These are phyloP conservation scores for Nerophis lumbriciformis DNA, from an alignment of 2,113 vertebrate species.

Conservation along the genomic window DNA sequence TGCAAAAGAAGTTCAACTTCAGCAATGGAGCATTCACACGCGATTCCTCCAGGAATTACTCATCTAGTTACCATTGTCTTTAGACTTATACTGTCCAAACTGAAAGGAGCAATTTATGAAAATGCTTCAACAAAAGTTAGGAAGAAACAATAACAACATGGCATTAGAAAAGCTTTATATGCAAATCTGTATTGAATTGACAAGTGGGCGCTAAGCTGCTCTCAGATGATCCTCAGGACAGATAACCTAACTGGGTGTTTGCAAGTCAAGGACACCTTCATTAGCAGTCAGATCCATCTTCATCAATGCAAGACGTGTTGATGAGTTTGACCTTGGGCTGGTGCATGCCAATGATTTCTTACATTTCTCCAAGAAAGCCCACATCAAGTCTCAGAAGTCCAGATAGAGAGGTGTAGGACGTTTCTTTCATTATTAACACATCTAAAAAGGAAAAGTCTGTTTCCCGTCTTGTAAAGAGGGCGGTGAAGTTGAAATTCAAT, in stretches of 20 bases:
- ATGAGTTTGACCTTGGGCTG: conserved; percentile 63
- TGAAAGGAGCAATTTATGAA: conserved; percentile 60
- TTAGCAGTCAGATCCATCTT: conserved; percentile 51
- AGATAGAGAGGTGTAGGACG: conserved; percentile 31
- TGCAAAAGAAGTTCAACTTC: too few species aligned
- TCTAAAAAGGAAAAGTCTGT: conserved; percentile 60
- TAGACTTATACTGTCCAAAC: neutral
- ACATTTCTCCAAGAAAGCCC: conserved; percentile 46
- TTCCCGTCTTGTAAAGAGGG: conserved; percentile 32
- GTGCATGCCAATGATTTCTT: conserved; percentile 47
- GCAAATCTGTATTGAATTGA: conserved; percentile 60
- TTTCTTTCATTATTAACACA: conserved; percentile 61
- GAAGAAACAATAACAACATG: neutral
- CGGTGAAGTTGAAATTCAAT: conserved; percentile 42
- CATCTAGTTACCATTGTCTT: neutral
- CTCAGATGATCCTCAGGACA: conserved; percentile 32
- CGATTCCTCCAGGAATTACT: too few species aligned
- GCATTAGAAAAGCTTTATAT: conserved; percentile 34
- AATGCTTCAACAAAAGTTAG: conserved; percentile 61
- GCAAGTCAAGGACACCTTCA: conserved; percentile 54
- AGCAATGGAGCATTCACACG: too few species aligned
- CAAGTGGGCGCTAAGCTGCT: conserved; percentile 8
- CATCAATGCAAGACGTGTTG: conserved; percentile 48
- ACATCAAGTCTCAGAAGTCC: conserved; percentile 31
- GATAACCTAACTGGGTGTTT: conserved; percentile 33